Evolutionary conservation across 2,797 vertebrate genomes (phyloP).

Genomic region (Leuciscus waleckii): DNA sequence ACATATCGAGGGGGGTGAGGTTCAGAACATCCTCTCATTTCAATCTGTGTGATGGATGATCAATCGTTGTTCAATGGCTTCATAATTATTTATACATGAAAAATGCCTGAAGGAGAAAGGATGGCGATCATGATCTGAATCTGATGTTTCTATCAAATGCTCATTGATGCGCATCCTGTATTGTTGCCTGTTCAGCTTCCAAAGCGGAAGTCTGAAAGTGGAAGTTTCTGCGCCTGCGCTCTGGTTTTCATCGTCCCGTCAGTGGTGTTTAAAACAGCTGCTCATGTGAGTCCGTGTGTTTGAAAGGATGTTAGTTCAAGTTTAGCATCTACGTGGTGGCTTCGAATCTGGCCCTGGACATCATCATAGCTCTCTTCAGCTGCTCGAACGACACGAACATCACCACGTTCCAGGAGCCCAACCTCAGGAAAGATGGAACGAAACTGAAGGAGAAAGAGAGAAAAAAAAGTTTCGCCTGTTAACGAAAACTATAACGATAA

Average conservation of each 20-base stretch:
- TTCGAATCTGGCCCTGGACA: constrained; percentile 78
- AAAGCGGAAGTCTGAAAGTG: not conserved
- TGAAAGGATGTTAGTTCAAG: not conserved
- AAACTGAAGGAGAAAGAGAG: constrained; percentile 72
- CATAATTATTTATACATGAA: not conserved
- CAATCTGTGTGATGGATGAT: not conserved
- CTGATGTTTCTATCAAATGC: not conserved
- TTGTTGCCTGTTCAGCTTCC: not conserved
- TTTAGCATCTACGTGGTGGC: constrained; percentile 60
- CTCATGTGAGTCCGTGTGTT: constrained; percentile 22
- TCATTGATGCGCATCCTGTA: not conserved
- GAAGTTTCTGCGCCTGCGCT: not conserved
- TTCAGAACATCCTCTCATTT: not conserved
- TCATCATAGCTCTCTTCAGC: constrained; percentile 87
- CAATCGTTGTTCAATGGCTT: not conserved
- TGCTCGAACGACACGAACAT: constrained; percentile 91
- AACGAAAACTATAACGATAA: not conserved
- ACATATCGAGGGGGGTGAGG: not conserved
- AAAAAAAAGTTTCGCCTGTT: not conserved
- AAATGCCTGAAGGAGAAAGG: not conserved
- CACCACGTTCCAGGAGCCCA: constrained; percentile 89
- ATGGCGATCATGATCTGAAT: not conserved
- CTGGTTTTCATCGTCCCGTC: not conserved
- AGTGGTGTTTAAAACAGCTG: not conserved
- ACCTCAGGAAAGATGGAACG: constrained; percentile 85